These are phyloP conservation scores for Archilochus colubris DNA, from an alignment of 2,113 vertebrate genomes.

Conservation along the genomic window DNA sequence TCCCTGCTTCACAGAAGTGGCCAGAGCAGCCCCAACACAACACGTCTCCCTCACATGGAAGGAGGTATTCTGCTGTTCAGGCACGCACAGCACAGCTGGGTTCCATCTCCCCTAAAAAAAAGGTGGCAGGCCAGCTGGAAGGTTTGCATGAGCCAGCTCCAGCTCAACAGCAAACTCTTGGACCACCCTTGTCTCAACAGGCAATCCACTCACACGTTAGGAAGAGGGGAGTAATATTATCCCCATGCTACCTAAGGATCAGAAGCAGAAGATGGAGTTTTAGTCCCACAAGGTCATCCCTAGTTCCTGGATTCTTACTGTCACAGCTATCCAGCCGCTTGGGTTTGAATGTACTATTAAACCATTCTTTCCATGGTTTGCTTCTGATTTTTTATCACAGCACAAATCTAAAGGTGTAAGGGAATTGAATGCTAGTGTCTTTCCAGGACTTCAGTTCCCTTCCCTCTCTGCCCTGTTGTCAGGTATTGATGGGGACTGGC, in stretches of 20 bases:
- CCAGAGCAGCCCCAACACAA: background rate
- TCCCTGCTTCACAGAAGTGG: background rate
- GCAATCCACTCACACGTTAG: accelerated
- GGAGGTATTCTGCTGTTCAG: constrained; percentile 1
- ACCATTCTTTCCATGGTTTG: background rate
- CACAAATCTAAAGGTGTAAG: background rate
- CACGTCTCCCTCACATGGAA: accelerated
- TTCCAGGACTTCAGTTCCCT: background rate
- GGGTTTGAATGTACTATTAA: background rate
- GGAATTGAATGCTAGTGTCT: constrained; percentile 1
- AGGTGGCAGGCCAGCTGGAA: constrained; percentile 64
- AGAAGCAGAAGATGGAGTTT: background rate
- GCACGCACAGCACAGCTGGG: constrained; percentile 57
- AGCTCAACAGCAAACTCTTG: background rate
- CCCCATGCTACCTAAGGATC: background rate
- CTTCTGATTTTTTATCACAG: background rate
- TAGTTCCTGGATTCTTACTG: background rate
- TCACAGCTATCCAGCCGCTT: background rate
- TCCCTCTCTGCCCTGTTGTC: background rate
- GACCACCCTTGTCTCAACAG: constrained; percentile 59
- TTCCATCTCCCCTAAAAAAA: constrained; percentile 37
- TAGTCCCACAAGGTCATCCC: background rate
- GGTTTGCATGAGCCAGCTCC: constrained; percentile 10
- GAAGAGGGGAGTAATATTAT: background rate
- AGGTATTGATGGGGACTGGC: background rate